A percentile compares a stretch with the other conserved stretches of the same genome.
Evolutionary conservation across 2,888 invertebrate species (phyloP).

Genomic region (Serrognathus titanus): DNA sequence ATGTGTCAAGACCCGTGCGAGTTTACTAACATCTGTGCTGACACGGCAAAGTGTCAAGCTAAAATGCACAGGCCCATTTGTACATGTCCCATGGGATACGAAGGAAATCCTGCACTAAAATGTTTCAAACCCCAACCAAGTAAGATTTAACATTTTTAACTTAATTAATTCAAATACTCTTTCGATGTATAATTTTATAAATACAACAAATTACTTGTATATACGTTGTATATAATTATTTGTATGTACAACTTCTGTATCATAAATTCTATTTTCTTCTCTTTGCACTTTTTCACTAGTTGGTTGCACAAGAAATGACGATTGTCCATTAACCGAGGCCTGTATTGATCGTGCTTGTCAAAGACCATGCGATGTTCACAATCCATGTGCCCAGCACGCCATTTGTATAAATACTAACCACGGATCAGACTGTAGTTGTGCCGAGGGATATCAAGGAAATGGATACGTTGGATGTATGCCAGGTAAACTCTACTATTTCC

Average conservation of each 20-base stretch:
- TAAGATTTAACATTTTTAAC: slow-evolving; percentile 53
- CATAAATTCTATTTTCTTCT: slow-evolving; percentile 33
- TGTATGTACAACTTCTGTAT: background rate
- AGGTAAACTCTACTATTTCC: slow-evolving; percentile 54
- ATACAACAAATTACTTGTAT: background rate
- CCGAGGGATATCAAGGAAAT: slow-evolving; percentile 83
- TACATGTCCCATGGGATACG: slow-evolving; percentile 74
- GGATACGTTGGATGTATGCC: slow-evolving; percentile 77
- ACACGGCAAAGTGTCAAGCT: slow-evolving; percentile 73
- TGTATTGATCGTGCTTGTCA: slow-evolving; percentile 83
- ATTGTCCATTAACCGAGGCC: slow-evolving; percentile 81
- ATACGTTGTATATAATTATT: slow-evolving; percentile 8
- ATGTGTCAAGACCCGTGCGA: slow-evolving; percentile 81
- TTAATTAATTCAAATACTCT: background rate
- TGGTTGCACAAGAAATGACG: slow-evolving; percentile 82
- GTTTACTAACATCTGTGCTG: slow-evolving; percentile 72
- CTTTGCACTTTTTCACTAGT: slow-evolving; percentile 55
- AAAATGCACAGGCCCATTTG: slow-evolving; percentile 82
- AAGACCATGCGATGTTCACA: slow-evolving; percentile 80
- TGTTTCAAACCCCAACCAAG: slow-evolving; percentile 73
- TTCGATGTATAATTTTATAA: background rate
- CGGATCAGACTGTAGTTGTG: slow-evolving; percentile 80
- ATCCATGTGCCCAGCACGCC: slow-evolving; percentile 80
- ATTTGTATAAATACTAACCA: slow-evolving; percentile 86
- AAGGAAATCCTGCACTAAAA: slow-evolving; percentile 78